Evolutionary conservation across 2,888 invertebrate genomes (phyloP), one percentile per base, ranked within the genome.

Genomic region (Plemyria rubiginata): DNA sequence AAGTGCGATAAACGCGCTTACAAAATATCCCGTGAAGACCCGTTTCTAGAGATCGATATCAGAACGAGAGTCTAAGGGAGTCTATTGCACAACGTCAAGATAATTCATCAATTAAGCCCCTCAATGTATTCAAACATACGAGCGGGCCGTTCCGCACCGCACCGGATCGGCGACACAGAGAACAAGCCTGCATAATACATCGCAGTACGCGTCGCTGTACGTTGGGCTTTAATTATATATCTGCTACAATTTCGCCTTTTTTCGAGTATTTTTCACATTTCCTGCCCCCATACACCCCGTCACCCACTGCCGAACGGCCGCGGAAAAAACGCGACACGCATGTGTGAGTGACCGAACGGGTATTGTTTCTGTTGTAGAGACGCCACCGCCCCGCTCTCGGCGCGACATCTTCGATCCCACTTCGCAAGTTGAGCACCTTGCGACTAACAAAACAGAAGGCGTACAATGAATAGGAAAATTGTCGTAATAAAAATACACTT

Each of bases 221-320:
- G 87, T 82, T 79, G 85, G 88, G 82, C 91, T 92, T 92, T 92
- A 92, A 92, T 92, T 92, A 92, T 92, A 92, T 92, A 92, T 92
- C 92, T 92, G 92, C 91, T 91, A 92, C 92, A 92, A 92, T 92
- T 92, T 92, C 87, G 88, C 88, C 90, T 92, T 93, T 93, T 93
- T 93, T 93, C 90, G 92, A 92, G 92, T 93, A 92, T 93, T 93
- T 93, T 93, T 93, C 93, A 92, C 93, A 92, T 92, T 92, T 92
- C 86, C 79, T 80, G 36, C 85, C 82, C 86, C 87, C 75, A 54
- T 74, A 82, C 84, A 81, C 82, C 81, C 86, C 80, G 78, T 75
- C 84, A 78, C 82, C 84, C 85, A 78, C 83, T 81, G 84, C 84
- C 86, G 86, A 86, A 84, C 85, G 82, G 82, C 84, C 88, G 85